Evolutionary conservation across 2,888 invertebrate species (phyloP), one percentile per base, ranked within the genome.

Genomic region (Ditula angustiorana): DNA sequence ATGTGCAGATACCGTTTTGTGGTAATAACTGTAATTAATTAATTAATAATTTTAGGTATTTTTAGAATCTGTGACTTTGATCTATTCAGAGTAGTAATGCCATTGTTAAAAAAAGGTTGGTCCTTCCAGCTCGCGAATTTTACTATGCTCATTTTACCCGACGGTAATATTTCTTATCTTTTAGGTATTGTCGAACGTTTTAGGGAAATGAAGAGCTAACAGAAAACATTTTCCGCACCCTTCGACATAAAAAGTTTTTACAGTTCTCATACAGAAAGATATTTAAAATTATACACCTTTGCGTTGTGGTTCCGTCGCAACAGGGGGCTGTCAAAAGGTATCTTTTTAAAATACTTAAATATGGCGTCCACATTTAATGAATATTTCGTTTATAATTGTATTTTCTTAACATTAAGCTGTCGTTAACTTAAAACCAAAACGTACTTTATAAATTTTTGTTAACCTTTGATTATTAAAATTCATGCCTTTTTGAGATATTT

Each of bases 171-270:
- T 64, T 53, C 64, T 59, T 64, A 58, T 64, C 64, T 64, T 21
- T 64, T 64, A 28, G 52, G 53, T 59, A 59, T 64, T 64, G 58
- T 64, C 44, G 58, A 64, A 53, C 64, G 26, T 64, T 64, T 64
- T 53, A 59, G 44, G 58, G 59, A 53, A 64, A 64, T 64, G 64
- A 59, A 59, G 59, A 53, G 58, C 52, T 53, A 47, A 52, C 64
- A 46, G 58, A 53, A 64, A 64, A 53, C 35, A 64, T 64, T 53
- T 58, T 52, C 44, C 64, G 53, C 64, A 59, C 64, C 47, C 47
- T 55, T 47, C 47, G 50, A 23, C 64, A 53, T 64, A 64, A 64
- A 62, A 28, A 53, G 58, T 59, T 64, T 58, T 59, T 59, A 64
- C 58, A 53, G 53, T 52, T 57, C 50, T 63, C 63, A 58, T 26